Evolutionary conservation across 2,888 invertebrate genomes (phyloP).

Genomic region (Anarsia innoxiella): DNA sequence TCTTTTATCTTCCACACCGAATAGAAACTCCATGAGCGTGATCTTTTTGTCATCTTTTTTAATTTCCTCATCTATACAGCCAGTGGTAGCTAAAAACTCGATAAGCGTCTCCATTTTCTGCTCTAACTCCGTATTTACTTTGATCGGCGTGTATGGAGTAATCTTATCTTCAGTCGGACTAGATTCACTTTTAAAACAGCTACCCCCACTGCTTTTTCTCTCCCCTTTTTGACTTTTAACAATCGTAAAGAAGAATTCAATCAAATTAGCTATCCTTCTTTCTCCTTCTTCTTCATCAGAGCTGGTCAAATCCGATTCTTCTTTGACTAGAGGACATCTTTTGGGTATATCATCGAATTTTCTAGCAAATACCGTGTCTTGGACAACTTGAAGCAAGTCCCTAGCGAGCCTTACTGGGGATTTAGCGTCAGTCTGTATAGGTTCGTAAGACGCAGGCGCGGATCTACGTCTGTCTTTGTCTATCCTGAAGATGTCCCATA

Average conservation of each 20-base stretch:
- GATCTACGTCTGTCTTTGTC: conserved; percentile 53
- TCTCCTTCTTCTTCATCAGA: conserved; percentile 62
- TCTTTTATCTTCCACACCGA: conserved; percentile 51
- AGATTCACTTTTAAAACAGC: conserved; percentile 59
- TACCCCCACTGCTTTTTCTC: conserved; percentile 56
- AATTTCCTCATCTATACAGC: conserved; percentile 52
- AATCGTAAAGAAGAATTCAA: conserved; percentile 69
- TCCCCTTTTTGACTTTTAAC: conserved; percentile 66
- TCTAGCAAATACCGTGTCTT: conserved; percentile 58
- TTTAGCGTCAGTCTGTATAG: conserved; percentile 40
- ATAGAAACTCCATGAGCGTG: conserved; percentile 66
- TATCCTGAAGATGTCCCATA: conserved; percentile 62
- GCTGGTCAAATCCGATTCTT: conserved; percentile 56
- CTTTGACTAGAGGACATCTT: conserved; percentile 58
- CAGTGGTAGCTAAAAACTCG: conserved; percentile 61
- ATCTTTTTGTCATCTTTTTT: conserved; percentile 57
- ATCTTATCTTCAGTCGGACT: conserved; percentile 49
- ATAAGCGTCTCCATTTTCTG: conserved; percentile 69
- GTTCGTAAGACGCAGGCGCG: conserved; percentile 46
- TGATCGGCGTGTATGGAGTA: conserved; percentile 36
- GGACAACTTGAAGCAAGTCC: conserved; percentile 62
- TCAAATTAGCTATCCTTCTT: conserved; percentile 59
- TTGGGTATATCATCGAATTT: conserved; percentile 50
- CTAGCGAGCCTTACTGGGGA: conserved; percentile 57
- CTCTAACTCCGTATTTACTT: conserved; percentile 57